Base-by-base conservation (phyloP, 2,113 vertebrate genomes). In the Myrmecobius fasciatus region DNA sequence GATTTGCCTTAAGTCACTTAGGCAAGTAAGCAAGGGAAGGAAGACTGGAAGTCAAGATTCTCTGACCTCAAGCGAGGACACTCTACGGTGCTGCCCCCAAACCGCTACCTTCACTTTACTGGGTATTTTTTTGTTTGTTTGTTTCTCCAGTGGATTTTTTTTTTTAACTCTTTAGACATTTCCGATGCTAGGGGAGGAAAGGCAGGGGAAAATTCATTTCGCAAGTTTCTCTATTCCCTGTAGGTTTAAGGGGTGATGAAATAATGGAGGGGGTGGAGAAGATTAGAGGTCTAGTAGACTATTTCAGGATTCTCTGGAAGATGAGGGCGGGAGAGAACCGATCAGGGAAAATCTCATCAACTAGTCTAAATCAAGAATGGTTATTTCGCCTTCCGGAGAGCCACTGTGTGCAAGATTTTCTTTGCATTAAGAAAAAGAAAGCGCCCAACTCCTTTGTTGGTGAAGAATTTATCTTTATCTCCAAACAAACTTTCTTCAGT, bases 401-500 rank as follows among this genome's bases (percentile, higher is more conserved):
- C 20, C 7, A 52, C 92, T 24, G 92, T 92, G 92, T 95, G 93
- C 96, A 94, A 92, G 67, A 90, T 46, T 96, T 92, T 93, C 91
- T 93, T 67, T 54, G 92, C 95, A 89, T 91, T n/a, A 53, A 89
- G 67, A 49, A 53, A 92, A 47, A 53, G 91, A 47, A 89, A 91
- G 89, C 53, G 88, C 93, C 95, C 53, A 92, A 43, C 91, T 92
- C 90, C 47, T 91, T 92, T 95, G 90, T 95, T 94, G 93, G 94
- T 83, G 90, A 94, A 3, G 53, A 94, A 94, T 60, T 43, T 46
- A 93, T 96, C 92, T 91, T 91, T 90, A n/a, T 89, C 91, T 51
- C 89, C 96, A 60, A 8, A 47, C 46, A 89, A 93, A 94, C 93
- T 93, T 96, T 93, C 93, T 53, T 43, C 0, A 20, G 52, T 89